Evolutionary conservation across 2,888 invertebrate species (phyloP), one percentile per base, ranked within the genome.

Genomic region (Cheilosia vernalis): DNA sequence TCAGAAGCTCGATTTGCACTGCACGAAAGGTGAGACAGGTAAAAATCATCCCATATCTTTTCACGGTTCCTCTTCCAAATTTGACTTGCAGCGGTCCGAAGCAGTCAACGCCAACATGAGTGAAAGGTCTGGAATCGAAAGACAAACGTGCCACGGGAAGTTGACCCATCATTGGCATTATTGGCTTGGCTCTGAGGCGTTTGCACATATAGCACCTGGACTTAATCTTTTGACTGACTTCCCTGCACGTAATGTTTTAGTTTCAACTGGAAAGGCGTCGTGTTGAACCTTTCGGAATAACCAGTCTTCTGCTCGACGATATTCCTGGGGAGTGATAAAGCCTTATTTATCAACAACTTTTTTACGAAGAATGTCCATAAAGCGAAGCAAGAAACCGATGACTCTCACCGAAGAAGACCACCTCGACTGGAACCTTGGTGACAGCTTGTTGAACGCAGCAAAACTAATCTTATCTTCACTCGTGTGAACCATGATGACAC

Each of bases 11-110:
- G 24, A 73, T 73, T 0, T 63, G 63, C 33, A 33, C 33, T 2
- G 33, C 33, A 7, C 33, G 33, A 9, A 33, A 33, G 7, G 7
- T 63, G 37, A 63, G 19, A 10, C 73, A 56, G 21, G 47, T 64
- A 9, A 74, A 74, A 15, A 64, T 74, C 55, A 74, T n/a, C 0
- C 64, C 74, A 21, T 64, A 74, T 15, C 74, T 10, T 13, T 64
- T 73, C 1, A 21, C 56, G 2, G 63, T 47, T 2, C 56, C 44
- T 51, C 56, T 56, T 40, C 55, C 64, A 47, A 13, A 17, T 24
- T 63, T 73, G 1, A 73, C 63, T 7, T 19, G 17, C 56, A 66
- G 7, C 5, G 47, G 49, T 3, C 64, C 74, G 7, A 64, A 64
- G 6, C 58, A 64, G 40, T 76, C 56, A 1, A 74, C 58, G 33